These are phyloP conservation scores for Eutolmus rufibarbis DNA, from an alignment of 2,888 invertebrate genomes.

Conservation along the genomic window DNA sequence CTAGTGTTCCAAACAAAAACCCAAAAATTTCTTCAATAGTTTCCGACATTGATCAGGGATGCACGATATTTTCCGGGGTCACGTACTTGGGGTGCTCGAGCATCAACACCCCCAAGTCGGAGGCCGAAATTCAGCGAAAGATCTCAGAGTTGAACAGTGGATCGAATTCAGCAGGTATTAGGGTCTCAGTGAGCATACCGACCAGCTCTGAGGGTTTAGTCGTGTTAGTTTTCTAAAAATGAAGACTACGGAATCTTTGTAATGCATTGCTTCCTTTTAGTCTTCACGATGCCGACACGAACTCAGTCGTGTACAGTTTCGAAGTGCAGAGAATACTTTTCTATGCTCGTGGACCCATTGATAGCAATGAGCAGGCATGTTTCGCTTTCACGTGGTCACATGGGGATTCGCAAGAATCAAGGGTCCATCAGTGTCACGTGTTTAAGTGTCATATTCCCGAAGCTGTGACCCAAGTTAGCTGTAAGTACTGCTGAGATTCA, in stretches of 20 bases:
- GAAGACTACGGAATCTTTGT: neutral
- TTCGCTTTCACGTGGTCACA: conserved; percentile 98
- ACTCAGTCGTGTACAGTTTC: conserved; percentile 81
- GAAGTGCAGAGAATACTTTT: conserved; percentile 92
- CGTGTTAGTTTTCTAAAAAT: conserved; percentile 72
- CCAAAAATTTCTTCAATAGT: conserved; percentile 62
- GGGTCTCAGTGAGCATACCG: conserved; percentile 91
- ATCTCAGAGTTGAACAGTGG: conserved; percentile 88
- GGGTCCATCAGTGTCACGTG: conserved; percentile 96
- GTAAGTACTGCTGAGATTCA: conserved; percentile 62
- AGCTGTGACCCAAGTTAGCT: conserved; percentile 82
- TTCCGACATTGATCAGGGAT: conserved; percentile 86
- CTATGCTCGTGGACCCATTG: conserved; percentile 89
- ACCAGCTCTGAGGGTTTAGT: conserved; percentile 91
- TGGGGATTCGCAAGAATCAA: conserved; percentile 85
- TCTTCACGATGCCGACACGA: conserved; percentile 81
- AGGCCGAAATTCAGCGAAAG: conserved; percentile 89
- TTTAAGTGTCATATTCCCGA: conserved; percentile 95
- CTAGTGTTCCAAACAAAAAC: conserved; percentile 34
- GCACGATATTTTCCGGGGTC: conserved; percentile 90
- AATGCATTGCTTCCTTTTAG: conserved; percentile 61
- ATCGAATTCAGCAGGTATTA: conserved; percentile 74
- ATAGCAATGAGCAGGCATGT: conserved; percentile 86
- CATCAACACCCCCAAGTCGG: conserved; percentile 91
- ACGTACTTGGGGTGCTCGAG: conserved; percentile 91